Evolutionary conservation across 37 sponge, comb jelly and placozoan genomes (phyloP), one percentile per base, ranked within the genome.

Genomic region (Aphrocallistes beatrix): DNA sequence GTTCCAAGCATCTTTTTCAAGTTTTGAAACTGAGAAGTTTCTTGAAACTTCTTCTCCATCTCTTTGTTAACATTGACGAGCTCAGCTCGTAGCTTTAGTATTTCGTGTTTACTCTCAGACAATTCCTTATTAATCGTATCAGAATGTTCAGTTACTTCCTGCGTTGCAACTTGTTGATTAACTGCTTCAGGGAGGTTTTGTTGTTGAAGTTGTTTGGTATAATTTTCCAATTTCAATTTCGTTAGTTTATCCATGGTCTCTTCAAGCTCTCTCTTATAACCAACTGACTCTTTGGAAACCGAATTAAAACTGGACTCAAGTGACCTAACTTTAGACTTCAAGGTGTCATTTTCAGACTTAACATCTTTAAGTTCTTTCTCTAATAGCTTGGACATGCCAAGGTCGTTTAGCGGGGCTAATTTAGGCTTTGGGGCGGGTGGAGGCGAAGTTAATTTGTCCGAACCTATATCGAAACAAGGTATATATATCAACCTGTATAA

Each of bases 21-120:
- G 81, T 94, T 97, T 40, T 86, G 39, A 81, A 89, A 97, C 87
- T 94, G 95, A 36, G 92, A 82, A 21, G 93, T 97, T 25, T 91
- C 92, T 45, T 60, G 84, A 40, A 97, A 91, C 51, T 94, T 94
- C 87, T 88, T 90, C 36, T 93, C 93, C 85, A 97, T 81, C 50
- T 97, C 98, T 85, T 92, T 81, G 17, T 38, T 0, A 32, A 23
- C 38, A 86, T 69, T 51, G 30, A 93, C 90, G 37, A 96, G 86
- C 40, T 96, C 93, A 81, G 89, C 86, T 39, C 83, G 89, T 3
- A 93, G 90, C 40, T 82, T 89, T 30, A 92, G 88, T 0, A 96
- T 81, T 30, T 92, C 87, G 34, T 91, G 88, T 38, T 38, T 42
- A 37, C 36, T 81, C 28, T 38, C 40, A 17, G 0, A 36, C 50